These are phyloP conservation scores for Arion vulgaris DNA, from an alignment of 1,140 invertebrate genomes.

Conservation along the genomic window DNA sequence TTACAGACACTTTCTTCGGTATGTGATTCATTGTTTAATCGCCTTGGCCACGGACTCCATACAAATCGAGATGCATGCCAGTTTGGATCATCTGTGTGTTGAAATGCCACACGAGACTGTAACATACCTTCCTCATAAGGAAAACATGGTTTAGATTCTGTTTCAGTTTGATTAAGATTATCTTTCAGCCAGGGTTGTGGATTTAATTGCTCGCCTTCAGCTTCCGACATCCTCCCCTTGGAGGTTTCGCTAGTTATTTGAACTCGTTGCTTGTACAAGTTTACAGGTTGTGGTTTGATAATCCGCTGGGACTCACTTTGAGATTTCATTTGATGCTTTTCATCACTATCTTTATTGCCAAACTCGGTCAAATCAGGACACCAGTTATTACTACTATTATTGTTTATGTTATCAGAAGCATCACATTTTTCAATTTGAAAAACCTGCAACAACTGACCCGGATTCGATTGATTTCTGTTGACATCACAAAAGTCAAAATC, in stretches of 20 bases:
- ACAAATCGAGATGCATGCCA: neutral
- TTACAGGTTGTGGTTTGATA: neutral
- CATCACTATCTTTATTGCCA: neutral
- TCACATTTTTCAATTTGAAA: no score
- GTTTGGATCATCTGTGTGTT: neutral
- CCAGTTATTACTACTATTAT: neutral
- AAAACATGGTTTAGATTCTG: neutral
- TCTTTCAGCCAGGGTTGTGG: neutral
- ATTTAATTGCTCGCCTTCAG: neutral
- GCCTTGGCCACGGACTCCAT: neutral
- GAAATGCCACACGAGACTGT: neutral
- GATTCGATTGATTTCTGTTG: no score
- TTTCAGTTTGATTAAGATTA: neutral
- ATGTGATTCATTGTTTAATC: neutral
- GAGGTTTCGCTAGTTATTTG: neutral
- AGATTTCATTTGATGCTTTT: neutral
- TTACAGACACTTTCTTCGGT: neutral
- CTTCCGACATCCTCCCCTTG: neutral
- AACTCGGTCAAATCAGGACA: neutral
- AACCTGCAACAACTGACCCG: no score
- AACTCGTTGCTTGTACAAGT: neutral
- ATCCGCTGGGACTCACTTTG: neutral
- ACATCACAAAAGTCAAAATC: no score
- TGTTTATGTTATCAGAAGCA: neutral
- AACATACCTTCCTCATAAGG: neutral